Base-by-base conservation (phyloP, 2,888 invertebrate species). In the Noctuana brunneofusca region DNA sequence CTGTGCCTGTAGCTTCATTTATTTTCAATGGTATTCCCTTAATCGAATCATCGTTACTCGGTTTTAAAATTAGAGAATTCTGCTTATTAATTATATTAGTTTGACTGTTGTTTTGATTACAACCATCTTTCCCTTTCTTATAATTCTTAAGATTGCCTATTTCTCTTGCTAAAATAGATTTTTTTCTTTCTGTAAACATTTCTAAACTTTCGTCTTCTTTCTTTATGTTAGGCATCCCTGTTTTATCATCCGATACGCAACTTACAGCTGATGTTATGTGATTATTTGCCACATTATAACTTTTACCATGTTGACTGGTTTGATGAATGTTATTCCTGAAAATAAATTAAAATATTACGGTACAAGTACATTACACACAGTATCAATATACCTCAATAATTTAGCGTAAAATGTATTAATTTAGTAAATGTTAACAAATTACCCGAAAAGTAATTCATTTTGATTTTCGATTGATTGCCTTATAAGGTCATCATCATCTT, bases 401-500 rank as follows among this genome's bases (percentile, higher is more conserved):
- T n/a, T n/a, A n/a, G n/a, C n/a, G n/a, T n/a, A n/a, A n/a, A n/a
- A n/a, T n/a, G n/a, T 9, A 32, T 11, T 11, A 11, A 2, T 32
- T 32, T 9, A 43, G 2, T 2, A 14, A 14, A 43, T 16, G 18
- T 27, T 16, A 27, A 27, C 2, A n/a, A 35, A 16, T 46, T 60
- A 60, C 59, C 59, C 41, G 35, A 18, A 24, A 14, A 35, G 1
- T 32, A 63, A 38, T 32, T 64, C 27, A 20, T 41, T 52, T n/a
- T 2, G 4, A 41, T 52, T 53, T 53, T 64, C 58, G 53, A 32
- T 32, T 1, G 54, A 54, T 27, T 54, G 54, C 6, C 24, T 55
- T 3, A 54, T 43, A 38, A 56, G 41, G 22, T 56, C 50, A 50
- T 56, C 55, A 32, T 50, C 63, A 22, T 56, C 56, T 43, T 63